Percentiles rank a stretch among this genome's conserved stretches.
Conservation (phyloP, 2,888 invertebrate genomes). For the Drosophila pegasa region DNA sequence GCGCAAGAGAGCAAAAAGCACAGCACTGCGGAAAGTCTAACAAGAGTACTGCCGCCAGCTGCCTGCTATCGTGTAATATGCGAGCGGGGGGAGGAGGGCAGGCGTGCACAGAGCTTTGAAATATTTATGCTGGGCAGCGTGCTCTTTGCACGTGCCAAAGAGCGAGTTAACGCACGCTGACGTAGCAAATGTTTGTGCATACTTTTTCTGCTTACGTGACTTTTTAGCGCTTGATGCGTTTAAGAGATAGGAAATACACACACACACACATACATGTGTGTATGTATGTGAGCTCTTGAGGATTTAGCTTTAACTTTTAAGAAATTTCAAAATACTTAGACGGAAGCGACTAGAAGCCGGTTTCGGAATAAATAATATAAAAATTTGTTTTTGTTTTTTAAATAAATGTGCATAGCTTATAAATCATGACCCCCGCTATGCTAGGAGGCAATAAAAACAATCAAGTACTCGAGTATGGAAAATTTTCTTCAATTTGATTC, state of each 20-base stretch:
- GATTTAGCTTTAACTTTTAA: conserved; percentile 11
- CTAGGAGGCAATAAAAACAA: conserved; percentile 21
- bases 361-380: too few species aligned
- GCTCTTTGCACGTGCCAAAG: conserved; percentile 55
- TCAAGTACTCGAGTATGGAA: conserved; percentile 31
- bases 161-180: conserved; percentile 36
- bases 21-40: conserved; percentile 25
- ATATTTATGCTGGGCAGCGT: conserved; percentile 24
- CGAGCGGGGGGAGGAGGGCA: conserved; percentile 1
- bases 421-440: conserved; percentile 19
- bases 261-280: neutral
- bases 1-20: conserved; percentile 32
- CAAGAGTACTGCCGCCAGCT: conserved; percentile 27
- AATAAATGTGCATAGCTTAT: neutral
- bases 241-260: conserved; percentile 9
- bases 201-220: conserved; percentile 62
- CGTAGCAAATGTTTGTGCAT: conserved; percentile 55
- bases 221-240: conserved; percentile 36
- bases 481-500: conserved; percentile 49
- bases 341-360: conserved; percentile 28
- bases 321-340: conserved; percentile 15
- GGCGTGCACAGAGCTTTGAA: neutral
- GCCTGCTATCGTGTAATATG: conserved; percentile 34
- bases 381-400: too few species aligned
- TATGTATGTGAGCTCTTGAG: neutral